These are phyloP conservation scores for Plebejus argus DNA, from an alignment of 2,888 invertebrate species.

Conservation along the genomic window DNA sequence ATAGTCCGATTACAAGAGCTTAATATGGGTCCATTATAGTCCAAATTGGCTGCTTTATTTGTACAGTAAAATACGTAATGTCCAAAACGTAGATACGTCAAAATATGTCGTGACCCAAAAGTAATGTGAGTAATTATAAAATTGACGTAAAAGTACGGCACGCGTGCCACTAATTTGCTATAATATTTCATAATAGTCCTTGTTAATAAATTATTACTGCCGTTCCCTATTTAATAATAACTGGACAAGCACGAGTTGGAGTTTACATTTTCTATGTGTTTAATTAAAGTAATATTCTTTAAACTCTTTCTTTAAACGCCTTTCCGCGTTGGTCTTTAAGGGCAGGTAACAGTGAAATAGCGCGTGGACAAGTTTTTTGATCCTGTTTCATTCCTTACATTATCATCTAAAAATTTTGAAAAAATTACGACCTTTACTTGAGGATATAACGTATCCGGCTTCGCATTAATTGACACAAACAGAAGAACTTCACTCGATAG, in stretches of 20 bases:
- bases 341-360: too few relatives aligned
- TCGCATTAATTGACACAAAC: too few relatives aligned
- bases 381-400: too few relatives aligned
- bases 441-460: too few relatives aligned
- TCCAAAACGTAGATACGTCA: constrained; percentile 8
- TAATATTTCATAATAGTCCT: constrained; percentile 18
- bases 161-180: constrained; percentile 22
- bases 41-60: constrained; percentile 23
- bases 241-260: not conserved
- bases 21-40: constrained; percentile 8
- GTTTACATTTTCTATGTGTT: too few relatives aligned
- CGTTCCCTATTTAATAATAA: constrained; percentile 5
- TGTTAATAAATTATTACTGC: constrained; percentile 14
- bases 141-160: constrained; percentile 23
- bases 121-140: constrained; percentile 23
- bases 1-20: constrained; percentile 13
- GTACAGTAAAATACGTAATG: constrained; percentile 21
- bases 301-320: too few relatives aligned
- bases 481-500: too few relatives aligned
- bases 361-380: too few relatives aligned
- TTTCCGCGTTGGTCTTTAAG: too few relatives aligned
- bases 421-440: too few relatives aligned
- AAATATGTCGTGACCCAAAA: constrained; percentile 21
- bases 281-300: too few relatives aligned
- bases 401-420: too few relatives aligned